Evolutionary conservation across 2,113 vertebrate species (phyloP).

Genomic region (Dromiciops gliroides): DNA sequence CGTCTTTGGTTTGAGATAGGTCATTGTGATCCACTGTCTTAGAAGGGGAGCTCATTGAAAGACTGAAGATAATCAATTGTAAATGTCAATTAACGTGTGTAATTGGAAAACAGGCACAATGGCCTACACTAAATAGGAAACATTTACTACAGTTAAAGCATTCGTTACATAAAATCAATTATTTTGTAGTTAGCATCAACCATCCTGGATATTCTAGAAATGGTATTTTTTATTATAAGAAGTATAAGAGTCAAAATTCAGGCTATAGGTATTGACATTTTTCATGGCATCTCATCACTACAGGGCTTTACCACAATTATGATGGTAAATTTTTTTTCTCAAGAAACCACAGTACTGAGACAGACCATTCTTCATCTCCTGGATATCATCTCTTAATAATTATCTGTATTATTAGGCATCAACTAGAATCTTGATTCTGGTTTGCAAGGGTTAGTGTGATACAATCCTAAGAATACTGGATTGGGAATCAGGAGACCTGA

Average conservation of each 20-base stretch:
- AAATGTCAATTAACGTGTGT: constrained; percentile 45
- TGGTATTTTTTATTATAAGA: background rate
- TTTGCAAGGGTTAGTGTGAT: background rate
- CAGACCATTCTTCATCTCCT: background rate
- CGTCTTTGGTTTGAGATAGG: background rate
- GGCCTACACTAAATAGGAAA: constrained; percentile 2
- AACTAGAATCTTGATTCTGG: background rate
- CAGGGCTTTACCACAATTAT: background rate
- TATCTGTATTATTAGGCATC: background rate
- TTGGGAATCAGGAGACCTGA: background rate
- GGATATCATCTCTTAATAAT: constrained; percentile 8
- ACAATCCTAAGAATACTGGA: background rate
- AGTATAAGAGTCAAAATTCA: constrained; percentile 10
- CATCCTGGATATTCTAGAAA: background rate
- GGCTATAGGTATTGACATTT: background rate
- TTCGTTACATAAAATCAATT: background rate
- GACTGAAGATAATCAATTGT: constrained; percentile 35
- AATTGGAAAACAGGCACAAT: constrained; percentile 37
- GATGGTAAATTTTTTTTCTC: background rate
- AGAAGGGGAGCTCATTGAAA: constrained; percentile 37
- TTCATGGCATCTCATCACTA: background rate
- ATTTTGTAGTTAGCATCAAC: constrained; percentile 17
- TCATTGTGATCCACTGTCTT: constrained; percentile 4
- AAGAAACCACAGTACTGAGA: constrained; percentile 12
- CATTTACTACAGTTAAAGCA: constrained; percentile 21